Evolutionary conservation across 1,140 invertebrate species (phyloP).

Genomic region (Polypedilum vanderplanki): DNA sequence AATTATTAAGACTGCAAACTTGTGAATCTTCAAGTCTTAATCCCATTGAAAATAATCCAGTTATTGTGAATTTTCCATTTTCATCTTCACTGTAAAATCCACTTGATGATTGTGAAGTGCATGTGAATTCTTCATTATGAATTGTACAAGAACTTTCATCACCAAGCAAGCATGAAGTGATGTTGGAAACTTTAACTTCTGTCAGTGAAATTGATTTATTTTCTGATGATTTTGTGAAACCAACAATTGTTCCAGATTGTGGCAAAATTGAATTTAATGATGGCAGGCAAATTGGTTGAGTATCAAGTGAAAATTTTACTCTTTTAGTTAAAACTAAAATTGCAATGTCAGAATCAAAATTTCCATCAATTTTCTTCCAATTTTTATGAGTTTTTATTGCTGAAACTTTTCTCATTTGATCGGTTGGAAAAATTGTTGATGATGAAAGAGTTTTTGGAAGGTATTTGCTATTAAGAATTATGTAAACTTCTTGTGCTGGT

Average conservation of each 20-base stretch:
- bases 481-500: background rate
- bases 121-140: background rate
- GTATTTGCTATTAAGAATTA: background rate
- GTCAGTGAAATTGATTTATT: background rate
- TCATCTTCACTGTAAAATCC: background rate
- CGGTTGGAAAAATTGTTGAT: background rate
- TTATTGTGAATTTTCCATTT: background rate
- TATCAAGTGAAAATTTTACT: background rate
- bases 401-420: background rate
- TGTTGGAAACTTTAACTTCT: background rate
- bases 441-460: background rate
- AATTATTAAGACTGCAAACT: background rate
- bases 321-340: background rate
- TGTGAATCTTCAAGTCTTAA: background rate
- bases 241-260: background rate
- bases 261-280: background rate
- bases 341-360: background rate
- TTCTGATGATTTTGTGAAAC: background rate
- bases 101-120: background rate
- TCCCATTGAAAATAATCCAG: background rate
- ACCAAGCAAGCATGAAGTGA: background rate
- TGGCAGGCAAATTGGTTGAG: background rate
- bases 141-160: background rate
- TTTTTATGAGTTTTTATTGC: background rate
- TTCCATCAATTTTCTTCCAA: constrained; percentile 7